Evolutionary conservation across 2,888 invertebrate species (phyloP).

Genomic region (Drosophila histrio): DNA sequence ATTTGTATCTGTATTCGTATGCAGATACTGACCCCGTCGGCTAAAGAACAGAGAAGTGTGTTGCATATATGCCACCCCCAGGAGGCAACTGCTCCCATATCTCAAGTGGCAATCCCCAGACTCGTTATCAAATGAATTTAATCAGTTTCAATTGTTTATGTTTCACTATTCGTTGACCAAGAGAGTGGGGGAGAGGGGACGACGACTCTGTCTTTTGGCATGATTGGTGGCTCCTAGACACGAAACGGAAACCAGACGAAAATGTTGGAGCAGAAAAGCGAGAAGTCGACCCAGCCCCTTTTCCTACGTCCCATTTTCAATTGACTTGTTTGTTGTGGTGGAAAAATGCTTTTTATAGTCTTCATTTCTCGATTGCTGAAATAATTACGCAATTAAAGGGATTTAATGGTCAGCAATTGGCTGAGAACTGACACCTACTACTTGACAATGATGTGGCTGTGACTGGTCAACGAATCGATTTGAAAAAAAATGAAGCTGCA

Average conservation of each 20-base stretch:
- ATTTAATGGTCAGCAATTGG: constrained; percentile 42
- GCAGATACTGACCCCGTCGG: constrained; percentile 17
- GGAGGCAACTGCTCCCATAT: constrained; percentile 46
- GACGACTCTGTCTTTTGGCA: constrained; percentile 51
- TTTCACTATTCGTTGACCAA: constrained; percentile 38
- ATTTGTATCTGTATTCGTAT: not conserved
- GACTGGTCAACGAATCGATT: constrained; percentile 25
- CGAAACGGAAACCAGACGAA: constrained; percentile 38
- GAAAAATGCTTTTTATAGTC: constrained; percentile 20
- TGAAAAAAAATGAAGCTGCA: not conserved
- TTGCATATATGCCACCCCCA: constrained; percentile 50
- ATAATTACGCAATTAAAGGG: constrained; percentile 17
- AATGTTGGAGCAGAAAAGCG: not conserved
- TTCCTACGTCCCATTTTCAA: constrained; percentile 31
- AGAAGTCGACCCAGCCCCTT: not conserved
- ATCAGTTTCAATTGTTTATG: constrained; percentile 80
- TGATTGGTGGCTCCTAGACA: constrained; percentile 72
- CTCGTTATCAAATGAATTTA: constrained; percentile 78
- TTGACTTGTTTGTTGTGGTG: constrained; percentile 68
- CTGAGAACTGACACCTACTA: constrained; percentile 40
- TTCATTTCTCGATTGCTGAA: not conserved
- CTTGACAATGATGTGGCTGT: constrained; percentile 36
- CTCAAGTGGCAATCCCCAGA: constrained; percentile 64
- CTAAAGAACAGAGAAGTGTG: constrained; percentile 4
- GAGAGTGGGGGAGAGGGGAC: not conserved